Base-by-base conservation (phyloP, 2,888 invertebrate species). In the Lepidochitona cinerea region DNA sequence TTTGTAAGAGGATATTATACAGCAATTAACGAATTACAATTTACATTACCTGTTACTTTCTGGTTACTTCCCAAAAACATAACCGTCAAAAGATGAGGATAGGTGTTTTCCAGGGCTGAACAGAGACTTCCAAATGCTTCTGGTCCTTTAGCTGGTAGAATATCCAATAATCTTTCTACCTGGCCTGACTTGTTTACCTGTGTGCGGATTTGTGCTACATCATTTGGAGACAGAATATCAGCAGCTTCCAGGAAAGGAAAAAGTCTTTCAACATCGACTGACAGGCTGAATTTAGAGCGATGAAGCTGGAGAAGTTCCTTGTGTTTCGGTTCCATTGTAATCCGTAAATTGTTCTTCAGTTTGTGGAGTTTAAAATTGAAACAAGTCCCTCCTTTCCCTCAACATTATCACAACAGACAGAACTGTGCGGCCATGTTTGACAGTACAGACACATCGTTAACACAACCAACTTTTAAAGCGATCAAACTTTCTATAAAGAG, bases 21-120 rank as follows among this genome's bases (percentile, higher is more conserved):
- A n/a, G n/a, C n/a, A n/a, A n/a, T n/a, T n/a, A n/a, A n/a, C n/a
- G n/a, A n/a, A n/a, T n/a, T n/a, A n/a, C n/a, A n/a, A n/a, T n/a
- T n/a, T n/a, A n/a, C n/a, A n/a, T n/a, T 29, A 66, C 66, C 66
- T 66, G 35, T 14, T 36, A 66, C 66, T 64, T 68, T 72, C 37
- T 71, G 72, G 36, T 75, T 76, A 7, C 81, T 79, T 41, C 83
- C 82, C 1, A 84, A 78, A 74, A 85, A 87, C 84, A 86, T 86
- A 26, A 85, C 83, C 26, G 84, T 84, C 68, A 88, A 71, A 7
- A 87, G 74, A 71, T 85, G 86, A 3, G 86, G 84, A 73, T 87
- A 88, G 0, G 84, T 84, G 2, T 77, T 77, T 73, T 85, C 84
- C 68, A 85, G 74, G 37, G 85, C 83, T 68, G 74, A 78, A 74